A percentile compares a stretch with the other conserved stretches of the same genome.
These are phyloP conservation scores for Chalcosyrphus nemorum DNA, from an alignment of 2,888 invertebrate species.

Conservation along the genomic window DNA sequence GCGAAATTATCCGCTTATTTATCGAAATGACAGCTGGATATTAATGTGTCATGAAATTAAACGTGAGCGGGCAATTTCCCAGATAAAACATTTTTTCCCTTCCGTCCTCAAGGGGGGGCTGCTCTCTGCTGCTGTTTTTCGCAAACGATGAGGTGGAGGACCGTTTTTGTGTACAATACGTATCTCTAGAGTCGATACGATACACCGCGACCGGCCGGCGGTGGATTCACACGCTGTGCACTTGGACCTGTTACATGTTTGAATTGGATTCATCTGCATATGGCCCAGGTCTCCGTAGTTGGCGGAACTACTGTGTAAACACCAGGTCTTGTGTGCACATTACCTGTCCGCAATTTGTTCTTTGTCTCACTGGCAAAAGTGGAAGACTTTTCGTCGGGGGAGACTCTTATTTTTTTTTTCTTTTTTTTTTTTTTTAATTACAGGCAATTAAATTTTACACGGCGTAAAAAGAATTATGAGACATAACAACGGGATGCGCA, in stretches of 20 bases:
- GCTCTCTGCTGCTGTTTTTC: too few relatives aligned
- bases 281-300: constrained; percentile 24
- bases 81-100: constrained; percentile 67
- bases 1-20: constrained; percentile 75
- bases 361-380: constrained; percentile 59
- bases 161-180: constrained; percentile 35
- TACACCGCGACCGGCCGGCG: constrained; percentile 20
- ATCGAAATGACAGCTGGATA: constrained; percentile 75
- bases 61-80: constrained; percentile 74
- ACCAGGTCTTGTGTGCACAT: constrained; percentile 53
- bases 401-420: constrained; percentile 16
- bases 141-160: constrained; percentile 40
- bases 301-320: constrained; percentile 64
- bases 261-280: constrained; percentile 66
- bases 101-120: constrained; percentile 4
- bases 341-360: constrained; percentile 72
- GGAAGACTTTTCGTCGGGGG: constrained; percentile 19
- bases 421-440: constrained; percentile 56
- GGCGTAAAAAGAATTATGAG: constrained; percentile 72
- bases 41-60: constrained; percentile 76
- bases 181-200: too few relatives aligned
- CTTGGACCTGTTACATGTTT: constrained; percentile 71
- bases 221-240: constrained; percentile 58
- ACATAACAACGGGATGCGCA: constrained; percentile 64
- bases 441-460: constrained; percentile 73